Evolutionary conservation across 2,113 vertebrate species (phyloP).

Genomic region (Tautogolabrus adspersus): DNA sequence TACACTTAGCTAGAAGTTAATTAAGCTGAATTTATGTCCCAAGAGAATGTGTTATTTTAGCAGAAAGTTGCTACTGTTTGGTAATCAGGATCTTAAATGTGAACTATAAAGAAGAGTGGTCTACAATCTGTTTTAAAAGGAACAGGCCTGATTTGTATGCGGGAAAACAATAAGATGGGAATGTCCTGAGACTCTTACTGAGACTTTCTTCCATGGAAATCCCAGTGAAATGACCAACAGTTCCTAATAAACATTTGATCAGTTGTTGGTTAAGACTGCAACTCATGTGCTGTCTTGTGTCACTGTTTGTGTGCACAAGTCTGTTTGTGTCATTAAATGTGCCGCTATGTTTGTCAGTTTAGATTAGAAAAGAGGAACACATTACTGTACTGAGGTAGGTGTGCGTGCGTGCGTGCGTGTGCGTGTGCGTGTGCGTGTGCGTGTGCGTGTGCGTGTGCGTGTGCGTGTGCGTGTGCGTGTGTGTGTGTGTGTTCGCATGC

Average conservation of each 20-base stretch:
- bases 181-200: too few relatives aligned
- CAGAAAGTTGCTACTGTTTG: background rate
- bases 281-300: background rate
- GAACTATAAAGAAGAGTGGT: background rate
- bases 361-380: slow-evolving; percentile 46
- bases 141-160: too few relatives aligned
- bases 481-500: too few relatives aligned
- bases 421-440: too few relatives aligned
- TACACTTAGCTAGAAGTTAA: background rate
- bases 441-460: too few relatives aligned
- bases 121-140: too few relatives aligned
- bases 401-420: slow-evolving; percentile 7
- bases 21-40: background rate
- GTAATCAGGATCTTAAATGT: background rate
- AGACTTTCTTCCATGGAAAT: background rate
- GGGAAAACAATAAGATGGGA: too few relatives aligned
- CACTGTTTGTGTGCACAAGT: slow-evolving; percentile 30
- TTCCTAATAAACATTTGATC: slow-evolving; percentile 15
- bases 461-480: slow-evolving; percentile 29
- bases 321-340: slow-evolving; percentile 37
- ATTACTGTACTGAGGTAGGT: slow-evolving; percentile 12
- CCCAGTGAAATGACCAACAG: background rate
- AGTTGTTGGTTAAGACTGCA: slow-evolving; percentile 12
- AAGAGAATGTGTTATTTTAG: background rate
- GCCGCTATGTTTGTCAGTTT: slow-evolving; percentile 9